Conservation (phyloP, 53 echinoderm and acorn worm genomes). For the Echinometra lucunter region DNA sequence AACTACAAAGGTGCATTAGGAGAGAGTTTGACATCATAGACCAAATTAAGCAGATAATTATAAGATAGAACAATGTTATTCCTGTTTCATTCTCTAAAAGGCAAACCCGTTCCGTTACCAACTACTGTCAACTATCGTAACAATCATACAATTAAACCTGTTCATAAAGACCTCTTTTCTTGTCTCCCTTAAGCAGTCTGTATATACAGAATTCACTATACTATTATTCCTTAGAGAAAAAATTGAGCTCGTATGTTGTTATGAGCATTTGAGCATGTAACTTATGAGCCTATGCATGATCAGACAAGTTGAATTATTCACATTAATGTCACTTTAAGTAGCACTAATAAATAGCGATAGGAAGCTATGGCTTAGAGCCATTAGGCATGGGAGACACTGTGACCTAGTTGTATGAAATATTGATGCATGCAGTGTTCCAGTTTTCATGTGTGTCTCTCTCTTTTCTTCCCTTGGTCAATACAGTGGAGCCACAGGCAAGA, state of each 20-base stretch:
- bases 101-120: too few relatives aligned
- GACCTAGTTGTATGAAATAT: constrained; percentile 38
- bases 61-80: too few relatives aligned
- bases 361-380: neutral
- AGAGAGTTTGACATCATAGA: too few relatives aligned
- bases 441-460: neutral
- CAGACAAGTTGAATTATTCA: neutral
- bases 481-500: constrained; percentile 92
- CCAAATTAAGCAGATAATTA: too few relatives aligned
- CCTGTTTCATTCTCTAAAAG: too few relatives aligned
- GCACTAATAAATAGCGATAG: neutral
- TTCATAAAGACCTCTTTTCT: too few relatives aligned
- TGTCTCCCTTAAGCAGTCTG: too few relatives aligned
- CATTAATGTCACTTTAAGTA: neutral
- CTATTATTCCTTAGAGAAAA: neutral
- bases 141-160: too few relatives aligned
- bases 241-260: neutral
- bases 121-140: too few relatives aligned
- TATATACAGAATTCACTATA: too few relatives aligned
- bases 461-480: constrained; percentile 15
- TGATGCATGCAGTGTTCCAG: constrained; percentile 29
- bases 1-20: too few relatives aligned
- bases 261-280: neutral
- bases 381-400: neutral
- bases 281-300: neutral